These are phyloP conservation scores for Gallinago stenura DNA, from an alignment of 2,797 vertebrate species.

Conservation along the genomic window DNA sequence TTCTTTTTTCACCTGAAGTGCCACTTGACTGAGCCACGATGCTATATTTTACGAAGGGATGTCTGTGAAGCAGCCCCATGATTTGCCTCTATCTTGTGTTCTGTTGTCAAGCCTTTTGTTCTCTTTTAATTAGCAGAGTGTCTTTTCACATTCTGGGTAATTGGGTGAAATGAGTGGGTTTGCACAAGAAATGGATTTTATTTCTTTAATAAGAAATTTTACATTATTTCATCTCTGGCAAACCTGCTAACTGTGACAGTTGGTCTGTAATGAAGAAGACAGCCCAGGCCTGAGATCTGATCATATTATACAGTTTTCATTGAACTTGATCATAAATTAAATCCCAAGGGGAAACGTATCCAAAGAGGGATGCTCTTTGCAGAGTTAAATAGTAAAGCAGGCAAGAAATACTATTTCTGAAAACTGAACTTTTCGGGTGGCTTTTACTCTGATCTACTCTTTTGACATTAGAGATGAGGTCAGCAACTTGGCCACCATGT, in stretches of 20 bases:
- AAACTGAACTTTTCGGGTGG: not conserved
- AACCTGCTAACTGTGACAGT: not conserved
- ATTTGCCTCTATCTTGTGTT: not conserved
- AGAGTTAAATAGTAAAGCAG: not conserved
- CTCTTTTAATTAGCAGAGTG: not conserved
- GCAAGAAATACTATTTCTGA: not conserved
- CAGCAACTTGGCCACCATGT: not conserved
- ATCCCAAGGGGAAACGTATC: not conserved
- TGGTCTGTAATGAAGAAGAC: not conserved
- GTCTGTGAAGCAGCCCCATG: accelerated
- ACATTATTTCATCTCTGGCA: not conserved
- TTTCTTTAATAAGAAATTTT: not conserved
- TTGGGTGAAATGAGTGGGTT: not conserved
- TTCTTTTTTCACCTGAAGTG: not conserved
- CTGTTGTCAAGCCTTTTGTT: not conserved
- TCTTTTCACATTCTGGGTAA: not conserved
- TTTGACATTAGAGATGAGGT: not conserved
- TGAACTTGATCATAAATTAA: not conserved
- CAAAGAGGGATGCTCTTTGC: not conserved
- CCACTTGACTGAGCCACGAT: not conserved
- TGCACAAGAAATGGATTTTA: not conserved
- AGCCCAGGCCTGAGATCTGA: not conserved
- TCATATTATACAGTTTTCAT: not conserved
- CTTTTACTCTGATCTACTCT: not conserved
- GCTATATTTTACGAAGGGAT: not conserved